phyloP scores from a whole-genome alignment of 2,797 vertebrate genomes.

The Gambusia yucatana region DNA sequence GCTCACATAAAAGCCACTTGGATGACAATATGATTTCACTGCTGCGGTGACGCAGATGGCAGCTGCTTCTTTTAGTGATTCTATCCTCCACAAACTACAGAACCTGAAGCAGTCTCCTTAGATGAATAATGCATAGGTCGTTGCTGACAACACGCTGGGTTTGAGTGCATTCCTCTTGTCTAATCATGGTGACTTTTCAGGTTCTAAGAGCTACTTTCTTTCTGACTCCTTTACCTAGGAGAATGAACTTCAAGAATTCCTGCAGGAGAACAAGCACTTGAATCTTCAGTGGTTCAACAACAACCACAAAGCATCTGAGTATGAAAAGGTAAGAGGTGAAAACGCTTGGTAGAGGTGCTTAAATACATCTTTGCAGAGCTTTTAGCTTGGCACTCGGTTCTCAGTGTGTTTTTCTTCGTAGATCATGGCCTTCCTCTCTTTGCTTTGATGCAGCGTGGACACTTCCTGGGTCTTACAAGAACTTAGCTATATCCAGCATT shows the following conservation, averaged over 20 bases:
- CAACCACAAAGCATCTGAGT: slow-evolving; percentile 72
- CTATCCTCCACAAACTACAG: slow-evolving; percentile 49
- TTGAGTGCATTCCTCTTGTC: slow-evolving; percentile 46
- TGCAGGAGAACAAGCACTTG: slow-evolving; percentile 80
- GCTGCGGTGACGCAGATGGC: slow-evolving; percentile 29
- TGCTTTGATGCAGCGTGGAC: slow-evolving; percentile 14
- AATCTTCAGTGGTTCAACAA: slow-evolving; percentile 82
- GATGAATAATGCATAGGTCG: slow-evolving; percentile 68
- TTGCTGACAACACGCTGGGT: slow-evolving; percentile 49
- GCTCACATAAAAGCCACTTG: slow-evolving; percentile 4
- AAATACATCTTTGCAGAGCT: slow-evolving; percentile 8
- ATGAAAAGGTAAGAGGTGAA: slow-evolving; percentile 85
- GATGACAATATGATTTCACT: slow-evolving; percentile 25
- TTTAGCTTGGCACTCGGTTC: slow-evolving; percentile 3
- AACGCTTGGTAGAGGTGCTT: neutral
- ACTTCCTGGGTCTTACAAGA: slow-evolving; percentile 24
- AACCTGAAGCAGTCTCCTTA: slow-evolving; percentile 40
- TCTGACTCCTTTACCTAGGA: slow-evolving; percentile 76
- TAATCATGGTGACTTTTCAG: slow-evolving; percentile 39
- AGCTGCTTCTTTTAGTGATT: slow-evolving; percentile 48
- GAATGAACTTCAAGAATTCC: slow-evolving; percentile 87
- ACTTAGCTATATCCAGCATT: slow-evolving; percentile 10
- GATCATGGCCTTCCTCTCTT: slow-evolving; percentile 14
- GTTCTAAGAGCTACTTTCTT: slow-evolving; percentile 49
- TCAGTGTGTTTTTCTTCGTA: slow-evolving; percentile 24